Evolutionary conservation across 2,797 vertebrate species (phyloP).

Genomic region (Melanogrammus aeglefinus): DNA sequence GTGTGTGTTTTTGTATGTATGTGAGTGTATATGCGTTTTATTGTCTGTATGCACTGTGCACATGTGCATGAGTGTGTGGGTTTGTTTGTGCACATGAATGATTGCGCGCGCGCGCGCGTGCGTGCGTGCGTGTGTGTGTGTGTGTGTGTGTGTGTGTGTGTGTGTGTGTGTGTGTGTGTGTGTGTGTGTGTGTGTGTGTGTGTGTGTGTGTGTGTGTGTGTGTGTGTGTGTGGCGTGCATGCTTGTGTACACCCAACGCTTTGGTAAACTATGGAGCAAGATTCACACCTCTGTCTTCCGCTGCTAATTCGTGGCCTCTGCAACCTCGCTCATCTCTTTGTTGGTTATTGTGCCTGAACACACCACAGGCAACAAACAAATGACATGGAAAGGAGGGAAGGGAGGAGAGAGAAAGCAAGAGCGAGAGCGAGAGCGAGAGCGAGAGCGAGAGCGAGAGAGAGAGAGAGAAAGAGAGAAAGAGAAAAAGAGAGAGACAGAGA

Average conservation of each 20-base stretch:
- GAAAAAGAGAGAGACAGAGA: not conserved
- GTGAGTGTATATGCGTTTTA: not conserved
- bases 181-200: slow-evolving; percentile 7
- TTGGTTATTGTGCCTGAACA: slow-evolving; percentile 59
- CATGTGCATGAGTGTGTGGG: slow-evolving; percentile 17
- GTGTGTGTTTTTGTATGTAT: not conserved
- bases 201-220: slow-evolving; percentile 2
- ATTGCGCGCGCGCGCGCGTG: too few relatives aligned
- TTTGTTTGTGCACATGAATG: too few relatives aligned
- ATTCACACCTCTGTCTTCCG: slow-evolving; percentile 62
- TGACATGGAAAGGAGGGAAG: slow-evolving; percentile 30
- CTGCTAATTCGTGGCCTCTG: slow-evolving; percentile 55
- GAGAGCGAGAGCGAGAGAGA: slow-evolving; percentile 27
- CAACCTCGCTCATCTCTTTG: slow-evolving; percentile 41
- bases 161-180: slow-evolving; percentile 3
- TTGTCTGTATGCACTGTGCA: not conserved
- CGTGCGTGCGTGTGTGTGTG: slow-evolving; percentile 12
- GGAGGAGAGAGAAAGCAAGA: slow-evolving; percentile 18
- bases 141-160: not conserved
- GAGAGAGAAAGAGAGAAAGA: not conserved
- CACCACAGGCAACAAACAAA: slow-evolving; percentile 58
- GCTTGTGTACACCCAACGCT: slow-evolving; percentile 10
- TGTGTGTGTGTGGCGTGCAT: not conserved
- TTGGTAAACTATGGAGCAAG: slow-evolving; percentile 63
- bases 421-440: slow-evolving; percentile 28